These are phyloP conservation scores for Mya arenaria DNA, from an alignment of 1,140 invertebrate genomes.

Conservation along the genomic window DNA sequence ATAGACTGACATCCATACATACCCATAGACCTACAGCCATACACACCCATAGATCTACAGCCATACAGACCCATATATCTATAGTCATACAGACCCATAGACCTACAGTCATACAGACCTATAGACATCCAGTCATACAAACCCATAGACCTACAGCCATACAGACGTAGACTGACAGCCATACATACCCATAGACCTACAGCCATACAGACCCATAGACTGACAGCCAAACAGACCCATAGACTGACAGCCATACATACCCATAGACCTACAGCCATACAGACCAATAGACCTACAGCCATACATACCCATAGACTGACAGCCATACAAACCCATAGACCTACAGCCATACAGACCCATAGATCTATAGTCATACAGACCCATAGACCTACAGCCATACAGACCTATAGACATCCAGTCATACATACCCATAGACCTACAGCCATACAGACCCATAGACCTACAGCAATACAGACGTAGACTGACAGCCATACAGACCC, in stretches of 20 bases:
- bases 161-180: background rate
- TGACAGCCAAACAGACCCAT: background rate
- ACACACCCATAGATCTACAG: background rate
- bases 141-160: background rate
- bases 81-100: background rate
- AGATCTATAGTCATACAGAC: background rate
- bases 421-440: background rate
- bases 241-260: background rate
- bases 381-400: background rate
- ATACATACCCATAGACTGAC: background rate
- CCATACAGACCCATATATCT: background rate
- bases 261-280: background rate
- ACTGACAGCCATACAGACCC: background rate
- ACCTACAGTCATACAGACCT: background rate
- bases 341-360: background rate
- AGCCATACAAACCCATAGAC: background rate
- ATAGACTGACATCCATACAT: background rate
- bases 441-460: background rate
- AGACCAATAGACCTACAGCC: background rate
- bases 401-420: background rate
- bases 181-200: background rate
- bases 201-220: background rate
- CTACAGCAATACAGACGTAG: background rate
- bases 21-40: background rate
- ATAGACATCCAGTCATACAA: background rate